Conservation (phyloP, 2,113 vertebrate species). For the Bucco capensis region DNA sequence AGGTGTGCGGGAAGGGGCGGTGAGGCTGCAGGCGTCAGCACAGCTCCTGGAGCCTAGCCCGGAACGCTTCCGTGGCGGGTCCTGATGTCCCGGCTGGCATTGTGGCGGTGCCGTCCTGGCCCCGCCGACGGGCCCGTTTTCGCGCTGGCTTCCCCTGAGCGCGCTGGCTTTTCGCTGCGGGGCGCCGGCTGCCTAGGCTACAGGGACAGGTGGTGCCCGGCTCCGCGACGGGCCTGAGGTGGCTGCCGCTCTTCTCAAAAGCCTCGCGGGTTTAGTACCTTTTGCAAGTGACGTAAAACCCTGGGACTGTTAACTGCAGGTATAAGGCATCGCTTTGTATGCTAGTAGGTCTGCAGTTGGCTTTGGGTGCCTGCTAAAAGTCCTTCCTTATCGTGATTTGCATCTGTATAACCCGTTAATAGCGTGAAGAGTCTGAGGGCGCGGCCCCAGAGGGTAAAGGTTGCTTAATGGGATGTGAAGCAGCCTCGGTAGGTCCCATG, state of each 20-base stretch:
- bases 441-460: too few species aligned
- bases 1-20: not conserved
- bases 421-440: not conserved
- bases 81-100: not conserved
- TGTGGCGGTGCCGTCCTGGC: accelerated
- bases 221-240: not conserved
- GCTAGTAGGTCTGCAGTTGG: not conserved
- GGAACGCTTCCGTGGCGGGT: not conserved
- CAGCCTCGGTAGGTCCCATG: not conserved
- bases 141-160: not conserved
- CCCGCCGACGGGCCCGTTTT: not conserved
- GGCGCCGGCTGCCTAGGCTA: too few species aligned
- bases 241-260: too few species aligned
- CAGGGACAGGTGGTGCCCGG: not conserved
- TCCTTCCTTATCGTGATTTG: not conserved
- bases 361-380: not conserved
- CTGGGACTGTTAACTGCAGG: not conserved
- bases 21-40: too few species aligned
- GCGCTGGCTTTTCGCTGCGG: not conserved
- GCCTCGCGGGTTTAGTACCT: not conserved
- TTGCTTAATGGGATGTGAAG: not conserved
- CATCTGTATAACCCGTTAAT: not conserved
- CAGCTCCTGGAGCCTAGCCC: too few species aligned
- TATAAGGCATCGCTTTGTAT: not conserved
- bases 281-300: accelerated